Evolutionary conservation across 2,888 invertebrate genomes (phyloP), one percentile per base, ranked within the genome.

Genomic region (Meiosimyza platycephala): DNA sequence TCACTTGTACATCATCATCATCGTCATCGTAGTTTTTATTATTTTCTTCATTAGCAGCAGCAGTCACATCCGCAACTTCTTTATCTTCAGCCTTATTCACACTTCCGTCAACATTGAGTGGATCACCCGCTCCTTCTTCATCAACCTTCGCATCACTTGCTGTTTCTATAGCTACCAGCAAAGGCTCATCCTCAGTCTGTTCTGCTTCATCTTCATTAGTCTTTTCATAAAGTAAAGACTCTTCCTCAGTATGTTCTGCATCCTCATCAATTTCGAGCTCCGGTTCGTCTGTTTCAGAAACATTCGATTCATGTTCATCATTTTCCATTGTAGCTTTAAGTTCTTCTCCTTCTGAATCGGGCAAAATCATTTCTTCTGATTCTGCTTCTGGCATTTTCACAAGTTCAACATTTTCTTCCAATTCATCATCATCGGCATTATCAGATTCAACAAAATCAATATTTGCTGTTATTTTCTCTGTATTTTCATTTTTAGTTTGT

Each of bases 1-100:
- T 78, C 12, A 81, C 75, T 47, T 80, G 76, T 4, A 81, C 81
- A 70, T 81, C 81, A 60, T 81, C 81, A 59, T 81, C 80, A 22
- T 79, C 79, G 1, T 76, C 76, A 28, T 75, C 75, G 6, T 76
- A 74, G 15, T 74, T 33, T 48, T 62, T 18, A 28, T 12, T 48
- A 15, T 28, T 55, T 16, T 7, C 28, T 47, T n/a, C 7, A 60
- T 15, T 18, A 22, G 18, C 7, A 60, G 60, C 22, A 60, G 28
- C 60, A 60, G 9, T 28, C 15, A 60, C 60, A 60, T 76, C 75
- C 1, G 48, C 33, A 15, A 70, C 66, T n/a, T 66, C 72, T 16
- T 71, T 18, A 22, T 72, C 54, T 57, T 72, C 72, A 4, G 50
- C 72, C 65, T 74, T 68, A 2, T 73, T 33, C 6, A 28, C 15